Evolutionary conservation across 2,113 vertebrate genomes (phyloP).

Genomic region (Propithecus coquereli): DNA sequence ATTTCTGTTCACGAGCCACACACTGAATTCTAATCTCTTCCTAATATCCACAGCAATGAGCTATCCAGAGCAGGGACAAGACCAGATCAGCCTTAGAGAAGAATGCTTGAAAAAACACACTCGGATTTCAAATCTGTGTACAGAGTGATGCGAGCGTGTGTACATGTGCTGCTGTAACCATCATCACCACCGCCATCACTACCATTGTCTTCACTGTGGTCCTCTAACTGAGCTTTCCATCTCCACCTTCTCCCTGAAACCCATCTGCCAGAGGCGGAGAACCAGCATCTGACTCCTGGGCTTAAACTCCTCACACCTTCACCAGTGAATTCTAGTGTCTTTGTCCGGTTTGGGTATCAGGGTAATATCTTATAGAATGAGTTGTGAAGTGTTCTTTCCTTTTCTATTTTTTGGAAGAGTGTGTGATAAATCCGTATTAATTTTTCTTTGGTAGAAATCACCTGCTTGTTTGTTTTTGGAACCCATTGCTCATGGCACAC

Average conservation of each 20-base stretch:
- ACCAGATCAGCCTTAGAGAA: neutral
- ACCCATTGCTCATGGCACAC: neutral
- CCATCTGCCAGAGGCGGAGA: neutral
- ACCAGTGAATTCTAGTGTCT: neutral
- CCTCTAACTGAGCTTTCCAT: neutral
- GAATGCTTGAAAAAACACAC: neutral
- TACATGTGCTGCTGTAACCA: neutral
- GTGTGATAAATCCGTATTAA: neutral
- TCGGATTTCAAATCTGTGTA: neutral
- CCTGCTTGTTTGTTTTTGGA: neutral
- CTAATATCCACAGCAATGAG: neutral
- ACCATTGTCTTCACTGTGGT: rapidly evolving
- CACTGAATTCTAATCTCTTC: neutral
- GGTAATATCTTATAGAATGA: neutral
- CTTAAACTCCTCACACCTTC: neutral
- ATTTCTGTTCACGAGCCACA: neutral
- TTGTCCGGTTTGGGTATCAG: neutral
- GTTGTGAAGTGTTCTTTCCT: neutral
- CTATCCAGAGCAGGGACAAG: neutral
- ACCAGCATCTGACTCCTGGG: neutral
- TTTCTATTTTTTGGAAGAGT: neutral
- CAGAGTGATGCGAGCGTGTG: neutral
- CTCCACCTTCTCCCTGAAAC: neutral
- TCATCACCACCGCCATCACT: rapidly evolving
- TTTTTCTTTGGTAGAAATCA: neutral